Conservation (phyloP, 2,113 vertebrate genomes). For the Grantiella picta region DNA sequence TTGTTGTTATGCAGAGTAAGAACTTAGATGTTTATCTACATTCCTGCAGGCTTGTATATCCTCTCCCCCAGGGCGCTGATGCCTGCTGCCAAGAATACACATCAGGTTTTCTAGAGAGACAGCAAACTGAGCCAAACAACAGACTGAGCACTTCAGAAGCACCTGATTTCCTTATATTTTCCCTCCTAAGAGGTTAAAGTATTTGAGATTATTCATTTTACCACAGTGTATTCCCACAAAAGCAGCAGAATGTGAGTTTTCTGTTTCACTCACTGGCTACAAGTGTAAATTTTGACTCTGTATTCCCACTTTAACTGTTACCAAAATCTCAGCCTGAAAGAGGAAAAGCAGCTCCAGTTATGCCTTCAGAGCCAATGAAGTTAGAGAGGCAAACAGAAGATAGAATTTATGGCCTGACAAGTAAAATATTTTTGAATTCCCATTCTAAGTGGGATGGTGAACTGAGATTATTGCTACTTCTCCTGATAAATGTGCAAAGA, state of each 20-base stretch:
- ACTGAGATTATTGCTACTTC: background rate
- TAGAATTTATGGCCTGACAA: background rate
- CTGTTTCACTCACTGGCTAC: background rate
- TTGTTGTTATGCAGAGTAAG: background rate
- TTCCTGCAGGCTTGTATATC: constrained; percentile 44
- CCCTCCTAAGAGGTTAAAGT: background rate
- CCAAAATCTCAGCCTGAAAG: background rate
- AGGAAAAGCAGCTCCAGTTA: background rate
- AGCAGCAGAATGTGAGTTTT: background rate
- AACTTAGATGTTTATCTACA: constrained; percentile 25
- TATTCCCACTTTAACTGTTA: background rate
- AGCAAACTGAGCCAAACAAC: background rate
- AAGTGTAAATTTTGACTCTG: background rate
- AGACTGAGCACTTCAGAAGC: background rate
- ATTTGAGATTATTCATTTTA: background rate
- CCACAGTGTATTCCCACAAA: background rate
- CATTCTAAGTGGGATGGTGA: background rate
- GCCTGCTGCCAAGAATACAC: background rate
- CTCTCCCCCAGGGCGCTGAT: background rate
- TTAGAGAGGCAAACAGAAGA: background rate
- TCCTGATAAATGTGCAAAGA: background rate
- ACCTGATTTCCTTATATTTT: background rate
- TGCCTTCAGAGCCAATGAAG: background rate
- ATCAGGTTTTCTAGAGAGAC: background rate
- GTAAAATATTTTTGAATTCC: background rate